phyloP scores from a whole-genome alignment of 1,140 invertebrate species.

The Eriocheir sinensis region DNA sequence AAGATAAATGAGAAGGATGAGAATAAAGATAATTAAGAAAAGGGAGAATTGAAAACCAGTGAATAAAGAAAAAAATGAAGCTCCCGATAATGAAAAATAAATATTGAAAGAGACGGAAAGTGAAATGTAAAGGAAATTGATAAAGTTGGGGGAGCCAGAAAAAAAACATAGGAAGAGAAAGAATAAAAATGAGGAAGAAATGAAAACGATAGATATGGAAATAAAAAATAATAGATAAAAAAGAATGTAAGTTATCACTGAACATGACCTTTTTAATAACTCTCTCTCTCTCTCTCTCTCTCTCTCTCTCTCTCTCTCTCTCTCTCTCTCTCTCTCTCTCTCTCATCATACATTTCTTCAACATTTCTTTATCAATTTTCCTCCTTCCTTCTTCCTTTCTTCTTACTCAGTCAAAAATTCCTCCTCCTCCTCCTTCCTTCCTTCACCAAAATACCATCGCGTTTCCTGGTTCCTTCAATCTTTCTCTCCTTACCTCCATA shows the following conservation, averaged over 20 bases:
- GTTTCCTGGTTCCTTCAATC: background rate
- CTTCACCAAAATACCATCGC: background rate
- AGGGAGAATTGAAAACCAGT: background rate
- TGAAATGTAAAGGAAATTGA: background rate
- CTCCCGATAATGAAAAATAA: background rate
- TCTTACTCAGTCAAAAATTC: background rate
- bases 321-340: too few relatives aligned
- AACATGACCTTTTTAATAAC: background rate
- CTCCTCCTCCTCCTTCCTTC: background rate
- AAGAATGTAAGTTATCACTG: background rate
- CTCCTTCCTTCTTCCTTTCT: too few relatives aligned
- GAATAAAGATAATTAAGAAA: too few relatives aligned
- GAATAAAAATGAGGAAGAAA: background rate
- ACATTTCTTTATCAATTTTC: too few relatives aligned
- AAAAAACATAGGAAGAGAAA: background rate
- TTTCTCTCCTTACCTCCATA: too few relatives aligned
- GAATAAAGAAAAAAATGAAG: background rate
- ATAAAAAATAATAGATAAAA: background rate
- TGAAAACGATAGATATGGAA: conserved; percentile 3
- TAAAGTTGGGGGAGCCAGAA: background rate
- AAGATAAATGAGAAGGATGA: too few relatives aligned
- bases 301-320: too few relatives aligned
- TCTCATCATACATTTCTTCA: too few relatives aligned
- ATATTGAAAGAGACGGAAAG: background rate
- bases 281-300: background rate